phyloP scores from a whole-genome alignment of 2,113 vertebrate species.

The Thymallus thymallus region DNA sequence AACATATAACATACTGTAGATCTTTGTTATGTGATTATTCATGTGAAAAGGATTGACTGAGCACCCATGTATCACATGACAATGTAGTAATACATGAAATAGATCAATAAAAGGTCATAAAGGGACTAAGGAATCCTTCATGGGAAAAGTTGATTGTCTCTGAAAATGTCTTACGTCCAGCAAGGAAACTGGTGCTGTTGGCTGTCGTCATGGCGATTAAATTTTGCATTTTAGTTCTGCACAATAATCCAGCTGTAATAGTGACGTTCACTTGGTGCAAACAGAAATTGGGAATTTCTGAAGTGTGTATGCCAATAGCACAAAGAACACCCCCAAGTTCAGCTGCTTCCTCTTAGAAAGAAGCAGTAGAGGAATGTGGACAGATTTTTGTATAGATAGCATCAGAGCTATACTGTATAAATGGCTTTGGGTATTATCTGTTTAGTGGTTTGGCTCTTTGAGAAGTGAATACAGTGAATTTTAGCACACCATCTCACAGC shows the following conservation, averaged over 20 bases:
- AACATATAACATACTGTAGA: conserved; percentile 1
- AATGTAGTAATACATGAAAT: too few relatives aligned
- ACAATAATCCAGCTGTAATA: neutral
- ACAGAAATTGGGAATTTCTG: neutral
- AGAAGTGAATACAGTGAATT: neutral
- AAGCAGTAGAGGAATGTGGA: neutral
- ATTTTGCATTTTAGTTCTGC: neutral
- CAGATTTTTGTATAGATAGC: neutral
- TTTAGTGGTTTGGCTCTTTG: neutral
- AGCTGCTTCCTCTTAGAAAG: neutral
- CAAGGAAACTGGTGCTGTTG: too few relatives aligned
- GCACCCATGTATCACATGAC: neutral
- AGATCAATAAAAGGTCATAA: neutral
- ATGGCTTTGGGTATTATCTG: neutral
- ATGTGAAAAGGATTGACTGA: neutral
- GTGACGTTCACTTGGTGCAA: neutral
- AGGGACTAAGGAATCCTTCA: neutral
- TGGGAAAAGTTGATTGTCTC: neutral
- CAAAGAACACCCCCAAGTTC: neutral
- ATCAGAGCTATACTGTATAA: too few relatives aligned
- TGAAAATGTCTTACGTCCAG: neutral
- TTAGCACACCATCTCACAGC: too few relatives aligned
- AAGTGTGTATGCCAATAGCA: neutral
- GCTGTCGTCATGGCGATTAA: neutral
- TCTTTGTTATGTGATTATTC: too few relatives aligned